Percentiles rank a stretch among this genome's conserved stretches.
phyloP scores from a whole-genome alignment of 2,113 vertebrate species.

The Okapia johnstoni region DNA sequence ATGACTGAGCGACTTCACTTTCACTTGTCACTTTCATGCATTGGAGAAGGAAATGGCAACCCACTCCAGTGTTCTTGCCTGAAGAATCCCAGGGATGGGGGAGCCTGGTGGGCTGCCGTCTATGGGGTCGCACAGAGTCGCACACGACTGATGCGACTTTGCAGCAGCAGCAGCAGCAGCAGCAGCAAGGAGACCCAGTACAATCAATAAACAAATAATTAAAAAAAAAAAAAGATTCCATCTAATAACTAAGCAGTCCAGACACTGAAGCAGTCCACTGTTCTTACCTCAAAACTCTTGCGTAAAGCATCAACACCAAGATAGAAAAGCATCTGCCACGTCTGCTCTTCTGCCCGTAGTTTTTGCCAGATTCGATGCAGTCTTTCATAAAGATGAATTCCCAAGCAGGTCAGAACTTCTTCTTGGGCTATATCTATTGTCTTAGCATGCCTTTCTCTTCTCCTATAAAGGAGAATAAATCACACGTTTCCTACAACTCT shows the following conservation, averaged over 20 bases:
- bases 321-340: conserved; percentile 97
- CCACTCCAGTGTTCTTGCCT: too few relatives aligned
- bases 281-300: conserved; percentile 94
- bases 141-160: too few relatives aligned
- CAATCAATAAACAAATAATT: background rate
- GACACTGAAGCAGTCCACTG: background rate
- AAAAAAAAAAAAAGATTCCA: background rate
- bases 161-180: too few relatives aligned
- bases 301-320: conserved; percentile 94
- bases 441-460: conserved; percentile 96
- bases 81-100: too few relatives aligned
- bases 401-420: conserved; percentile 97
- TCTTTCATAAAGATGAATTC: conserved; percentile 96
- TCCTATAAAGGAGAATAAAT: conserved; percentile 76
- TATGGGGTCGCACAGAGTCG: too few relatives aligned
- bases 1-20: too few relatives aligned
- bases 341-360: conserved; percentile 95
- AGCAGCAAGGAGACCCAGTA: background rate
- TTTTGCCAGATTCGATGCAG: conserved; percentile 98
- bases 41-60: too few relatives aligned
- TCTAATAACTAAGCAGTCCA: background rate
- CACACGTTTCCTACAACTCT: background rate
- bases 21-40: too few relatives aligned
- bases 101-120: too few relatives aligned
- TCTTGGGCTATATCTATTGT: conserved; percentile 98